These are phyloP conservation scores for Pogonomyrmex californicus DNA, from an alignment of 1,140 invertebrate genomes.

Conservation along the genomic window DNA sequence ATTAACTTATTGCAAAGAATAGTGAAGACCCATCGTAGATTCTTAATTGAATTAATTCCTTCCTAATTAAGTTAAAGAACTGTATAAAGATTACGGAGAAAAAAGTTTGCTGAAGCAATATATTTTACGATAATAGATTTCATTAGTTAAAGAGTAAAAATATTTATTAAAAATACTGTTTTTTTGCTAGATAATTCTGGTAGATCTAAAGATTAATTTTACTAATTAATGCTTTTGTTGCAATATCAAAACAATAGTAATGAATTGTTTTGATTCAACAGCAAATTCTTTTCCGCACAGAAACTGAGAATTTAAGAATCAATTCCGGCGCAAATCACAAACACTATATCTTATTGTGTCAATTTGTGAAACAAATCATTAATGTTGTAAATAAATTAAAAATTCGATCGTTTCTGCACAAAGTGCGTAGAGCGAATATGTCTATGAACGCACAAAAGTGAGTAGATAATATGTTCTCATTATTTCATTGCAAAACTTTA, in stretches of 20 bases:
- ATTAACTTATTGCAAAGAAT: neutral
- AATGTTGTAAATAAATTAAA: neutral
- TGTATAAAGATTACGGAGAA: neutral
- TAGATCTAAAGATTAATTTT: neutral
- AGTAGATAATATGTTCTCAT: constrained; percentile 23
- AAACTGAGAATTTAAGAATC: constrained; percentile 1
- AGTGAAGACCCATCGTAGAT: neutral
- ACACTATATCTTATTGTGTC: neutral
- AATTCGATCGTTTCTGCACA: neutral
- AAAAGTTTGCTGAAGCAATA: neutral
- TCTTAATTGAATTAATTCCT: too few relatives aligned
- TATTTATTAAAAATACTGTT: neutral
- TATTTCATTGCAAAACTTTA: constrained; percentile 8
- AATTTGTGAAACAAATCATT: neutral
- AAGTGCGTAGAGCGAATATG: neutral
- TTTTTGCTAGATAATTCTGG: neutral
- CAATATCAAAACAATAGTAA: neutral
- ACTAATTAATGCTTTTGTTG: neutral
- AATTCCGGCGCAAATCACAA: neutral
- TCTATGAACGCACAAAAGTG: neutral
- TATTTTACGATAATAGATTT: neutral
- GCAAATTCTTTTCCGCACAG: neutral
- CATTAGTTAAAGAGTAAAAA: neutral
- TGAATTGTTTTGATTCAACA: neutral
- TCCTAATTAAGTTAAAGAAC: neutral